These are phyloP conservation scores for Crocallis elinguaria DNA, from an alignment of 2,888 invertebrate genomes.

Conservation along the genomic window DNA sequence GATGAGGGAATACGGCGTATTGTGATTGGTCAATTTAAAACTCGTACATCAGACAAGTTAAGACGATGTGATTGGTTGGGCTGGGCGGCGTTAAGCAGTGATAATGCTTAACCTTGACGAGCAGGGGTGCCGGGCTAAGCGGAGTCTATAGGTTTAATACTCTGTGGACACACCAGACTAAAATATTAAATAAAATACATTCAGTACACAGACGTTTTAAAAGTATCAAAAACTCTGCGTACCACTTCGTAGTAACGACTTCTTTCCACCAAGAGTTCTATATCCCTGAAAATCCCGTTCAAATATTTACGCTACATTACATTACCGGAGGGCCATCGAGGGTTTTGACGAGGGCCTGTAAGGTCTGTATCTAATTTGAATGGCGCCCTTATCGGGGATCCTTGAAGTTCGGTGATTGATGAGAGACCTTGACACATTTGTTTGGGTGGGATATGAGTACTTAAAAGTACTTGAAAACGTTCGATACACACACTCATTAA, in stretches of 20 bases:
- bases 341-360: slow-evolving; percentile 28
- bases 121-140: no score
- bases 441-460: slow-evolving; percentile 9
- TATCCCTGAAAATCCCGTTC: slow-evolving; percentile 13
- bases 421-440: slow-evolving; percentile 27
- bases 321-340: slow-evolving; percentile 27
- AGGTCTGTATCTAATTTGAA: slow-evolving; percentile 33
- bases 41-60: no score
- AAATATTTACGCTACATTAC: slow-evolving; percentile 27
- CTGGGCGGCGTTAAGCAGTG: no score
- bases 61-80: no score
- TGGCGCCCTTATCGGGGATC: slow-evolving; percentile 27
- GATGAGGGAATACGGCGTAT: no score
- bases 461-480: no score
- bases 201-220: neutral
- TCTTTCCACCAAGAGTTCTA: neutral
- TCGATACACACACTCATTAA: slow-evolving; percentile 10
- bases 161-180: no score
- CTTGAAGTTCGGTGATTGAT: slow-evolving; percentile 33
- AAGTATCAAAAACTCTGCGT: neutral
- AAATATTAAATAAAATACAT: no score
- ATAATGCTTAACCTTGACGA: no score
- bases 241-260: neutral
- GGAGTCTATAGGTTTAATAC: no score
- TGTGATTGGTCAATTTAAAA: no score